phyloP scores from a whole-genome alignment of 2,888 invertebrate species.

The Rotaria sp. region DNA sequence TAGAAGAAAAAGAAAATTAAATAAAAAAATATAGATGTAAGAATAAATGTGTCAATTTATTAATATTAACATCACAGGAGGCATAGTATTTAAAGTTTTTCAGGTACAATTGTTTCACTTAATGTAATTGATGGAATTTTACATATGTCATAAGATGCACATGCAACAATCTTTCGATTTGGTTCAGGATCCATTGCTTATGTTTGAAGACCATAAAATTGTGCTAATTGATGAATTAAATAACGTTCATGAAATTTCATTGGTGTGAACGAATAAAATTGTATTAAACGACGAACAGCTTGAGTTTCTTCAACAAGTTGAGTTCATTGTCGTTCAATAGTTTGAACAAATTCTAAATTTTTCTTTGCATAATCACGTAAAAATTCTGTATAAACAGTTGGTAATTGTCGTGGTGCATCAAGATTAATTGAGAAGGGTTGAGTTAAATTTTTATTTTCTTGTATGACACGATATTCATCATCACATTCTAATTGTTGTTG shows the following conservation, averaged over 20 bases:
- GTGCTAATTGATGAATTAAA: constrained; percentile 85
- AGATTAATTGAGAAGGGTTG: constrained; percentile 30
- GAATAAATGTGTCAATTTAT: not conserved
- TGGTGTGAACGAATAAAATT: constrained; percentile 74
- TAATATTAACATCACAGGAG: not conserved
- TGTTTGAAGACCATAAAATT: constrained; percentile 73
- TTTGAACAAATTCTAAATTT: constrained; percentile 30
- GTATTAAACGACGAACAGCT: not conserved
- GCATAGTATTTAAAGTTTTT: not conserved
- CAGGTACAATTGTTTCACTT: not conserved
- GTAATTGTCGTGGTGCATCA: not conserved
- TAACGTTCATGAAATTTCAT: constrained; percentile 87
- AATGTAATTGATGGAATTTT: constrained; percentile 28
- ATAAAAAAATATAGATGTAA: not conserved
- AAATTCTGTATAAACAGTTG: constrained; percentile 33
- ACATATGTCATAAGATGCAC: constrained; percentile 31
- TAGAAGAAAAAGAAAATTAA: not conserved
- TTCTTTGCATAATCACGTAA: constrained; percentile 31
- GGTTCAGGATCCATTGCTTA: constrained; percentile 37
- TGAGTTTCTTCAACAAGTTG: constrained; percentile 30
- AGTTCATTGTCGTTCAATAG: constrained; percentile 30
- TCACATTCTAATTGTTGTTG: constrained; percentile 30
- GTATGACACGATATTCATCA: constrained; percentile 33
- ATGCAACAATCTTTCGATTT: constrained; percentile 28
- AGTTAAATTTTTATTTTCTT: constrained; percentile 31